phyloP scores from a whole-genome alignment of 92 coral and sea anemone genomes.

The Parazoanthus atlanticus region DNA sequence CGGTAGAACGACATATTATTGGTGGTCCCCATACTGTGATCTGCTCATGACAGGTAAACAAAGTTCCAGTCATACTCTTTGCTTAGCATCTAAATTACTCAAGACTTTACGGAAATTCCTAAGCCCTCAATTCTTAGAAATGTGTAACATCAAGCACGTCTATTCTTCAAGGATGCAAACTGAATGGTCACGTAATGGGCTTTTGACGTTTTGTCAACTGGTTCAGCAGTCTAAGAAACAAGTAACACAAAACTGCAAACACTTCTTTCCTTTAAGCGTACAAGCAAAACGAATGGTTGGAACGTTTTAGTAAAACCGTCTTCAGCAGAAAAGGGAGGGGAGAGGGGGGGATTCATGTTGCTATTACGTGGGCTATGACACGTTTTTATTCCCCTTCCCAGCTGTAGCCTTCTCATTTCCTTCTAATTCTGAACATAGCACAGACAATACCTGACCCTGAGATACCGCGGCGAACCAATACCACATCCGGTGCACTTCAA shows the following conservation, averaged over 20 bases:
- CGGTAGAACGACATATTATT: no score
- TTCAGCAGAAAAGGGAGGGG: not conserved
- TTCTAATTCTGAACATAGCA: not conserved
- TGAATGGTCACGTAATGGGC: not conserved
- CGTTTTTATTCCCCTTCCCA: not conserved
- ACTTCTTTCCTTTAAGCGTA: not conserved
- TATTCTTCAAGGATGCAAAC: not conserved
- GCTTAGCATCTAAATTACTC: not conserved
- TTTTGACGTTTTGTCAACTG: not conserved
- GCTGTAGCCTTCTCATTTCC: not conserved
- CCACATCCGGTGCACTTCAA: not conserved
- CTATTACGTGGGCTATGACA: not conserved
- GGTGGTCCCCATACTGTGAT: no score
- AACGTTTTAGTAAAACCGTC: not conserved
- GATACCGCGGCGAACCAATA: not conserved
- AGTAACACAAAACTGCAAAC: not conserved
- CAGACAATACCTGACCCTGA: not conserved
- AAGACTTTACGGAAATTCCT: not conserved
- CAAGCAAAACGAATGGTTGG: no score
- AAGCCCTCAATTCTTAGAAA: no score
- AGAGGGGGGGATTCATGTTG: no score
- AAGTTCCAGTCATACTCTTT: no score
- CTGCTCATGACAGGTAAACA: no score
- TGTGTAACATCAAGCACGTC: not conserved
- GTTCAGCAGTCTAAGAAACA: not conserved